Evolutionary conservation across 1,140 invertebrate genomes (phyloP), one percentile per base, ranked within the genome.

Genomic region (Caenorhabditis inopinata): DNA sequence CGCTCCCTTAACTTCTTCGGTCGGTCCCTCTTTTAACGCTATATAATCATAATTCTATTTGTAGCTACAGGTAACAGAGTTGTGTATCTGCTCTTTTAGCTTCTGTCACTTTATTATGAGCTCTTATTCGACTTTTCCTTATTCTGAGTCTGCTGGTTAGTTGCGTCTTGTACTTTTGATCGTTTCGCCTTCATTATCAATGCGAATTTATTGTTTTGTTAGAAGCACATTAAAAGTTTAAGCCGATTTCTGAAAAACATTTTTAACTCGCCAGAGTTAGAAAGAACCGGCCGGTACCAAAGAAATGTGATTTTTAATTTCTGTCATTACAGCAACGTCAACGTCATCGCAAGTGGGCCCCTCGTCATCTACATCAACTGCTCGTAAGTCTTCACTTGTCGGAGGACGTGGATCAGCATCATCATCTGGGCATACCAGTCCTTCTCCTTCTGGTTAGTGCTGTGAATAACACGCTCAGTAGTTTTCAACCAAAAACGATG

Each of bases 341-440:
- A 38, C 58, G 21, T 18, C 49, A 53, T 53, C 49, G 27, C 49
- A 53, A 53, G 23, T 25, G 2, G 49, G 49, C 3, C 18, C 49
- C 23, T 53, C 49, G 14, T 9, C 51, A 16, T 58, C 75, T 14
- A 53, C 47, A 35, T 58, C 77, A 7, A 27, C 25, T 51, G 53
- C 47, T 38, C 78, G 78, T 14, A 79, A 79, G 18, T 79, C 78
- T 6, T 79, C 78, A 12, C 38, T 79, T 9, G 78, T 58, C 21
- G 58, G 58, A 38, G 58, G 68, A 25, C 62, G 58, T 38, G 73
- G 62, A 25, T 79, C 78, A 16, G 78, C 78, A 29, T 79, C 78
- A 4, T 68, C 51, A 1, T 79, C 78, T 25, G 68, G 78, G 25
- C 78, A 79, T 23, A 79, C 78, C 1, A 79, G 78, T 79, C 78